Evolutionary conservation across 53 echinoderm and acorn worm species (phyloP).

Genomic region (Arbacia lixula): DNA sequence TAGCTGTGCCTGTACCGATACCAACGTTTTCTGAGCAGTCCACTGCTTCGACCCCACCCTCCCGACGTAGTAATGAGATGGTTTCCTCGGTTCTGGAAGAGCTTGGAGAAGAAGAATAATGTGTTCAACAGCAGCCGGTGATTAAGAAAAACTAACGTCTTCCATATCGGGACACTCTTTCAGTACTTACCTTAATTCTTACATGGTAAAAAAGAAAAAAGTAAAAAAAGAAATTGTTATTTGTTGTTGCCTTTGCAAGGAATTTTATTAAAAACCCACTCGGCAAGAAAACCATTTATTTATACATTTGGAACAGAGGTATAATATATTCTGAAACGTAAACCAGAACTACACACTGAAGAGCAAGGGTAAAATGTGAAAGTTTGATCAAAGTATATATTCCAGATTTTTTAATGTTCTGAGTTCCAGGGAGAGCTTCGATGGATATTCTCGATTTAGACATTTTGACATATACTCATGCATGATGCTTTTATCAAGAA

Average conservation of each 20-base stretch:
- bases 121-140: conserved; percentile 27
- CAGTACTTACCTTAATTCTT: too few species aligned
- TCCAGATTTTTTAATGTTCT: conserved; percentile 16
- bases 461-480: conserved; percentile 26
- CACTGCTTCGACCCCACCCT: conserved; percentile 27
- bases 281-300: conserved; percentile 26
- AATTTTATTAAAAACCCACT: conserved; percentile 26
- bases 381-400: conserved; percentile 22
- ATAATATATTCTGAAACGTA: conserved; percentile 21
- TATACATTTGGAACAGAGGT: conserved; percentile 20
- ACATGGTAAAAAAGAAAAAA: too few species aligned
- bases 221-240: conserved; percentile 22
- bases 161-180: conserved; percentile 26
- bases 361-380: conserved; percentile 22
- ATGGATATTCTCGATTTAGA: conserved; percentile 26
- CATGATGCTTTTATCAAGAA: conserved; percentile 26
- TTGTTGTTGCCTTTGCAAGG: conserved; percentile 26
- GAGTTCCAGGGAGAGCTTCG: conserved; percentile 27
- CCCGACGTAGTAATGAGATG: conserved; percentile 20
- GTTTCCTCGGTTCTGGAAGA: neutral
- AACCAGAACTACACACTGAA: conserved; percentile 26
- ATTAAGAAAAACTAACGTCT: conserved; percentile 20
- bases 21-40: conserved; percentile 21
- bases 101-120: neutral
- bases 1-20: conserved; percentile 24